Evolutionary conservation across 2,888 invertebrate species (phyloP), one percentile per base, ranked within the genome.

Genomic region (Caenorhabditis sp.): DNA sequence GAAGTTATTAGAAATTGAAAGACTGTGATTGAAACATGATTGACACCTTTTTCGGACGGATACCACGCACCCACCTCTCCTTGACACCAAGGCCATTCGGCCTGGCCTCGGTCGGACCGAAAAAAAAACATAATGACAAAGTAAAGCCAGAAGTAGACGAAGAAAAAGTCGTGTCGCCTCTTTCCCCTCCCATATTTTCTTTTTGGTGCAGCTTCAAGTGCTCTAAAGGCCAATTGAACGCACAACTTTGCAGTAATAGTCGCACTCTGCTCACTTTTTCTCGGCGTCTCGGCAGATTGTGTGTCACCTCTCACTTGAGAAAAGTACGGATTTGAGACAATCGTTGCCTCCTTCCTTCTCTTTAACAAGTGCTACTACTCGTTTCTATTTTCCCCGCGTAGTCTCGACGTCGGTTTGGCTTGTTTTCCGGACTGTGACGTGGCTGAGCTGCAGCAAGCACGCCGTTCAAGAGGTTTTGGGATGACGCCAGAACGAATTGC

Each of bases 121-220:
- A 76, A 67, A 76, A n/a, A 76, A 60, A 44, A 61, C 44, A 61
- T 24, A 61, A 61, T 40, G 61, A 61, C 61, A 26, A 15, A 44
- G n/a, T 18, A 61, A 58, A 47, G 67, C 40, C n/a, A 69, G 32
- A 44, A 56, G 20, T 40, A 44, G 37, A 37, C 24, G 37, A 56
- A 72, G 20, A 55, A 37, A 71, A 67, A 67, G 58, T 67, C 58
- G 37, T 67, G 50, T 64, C 20, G 37, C 47, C 50, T 35, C 24
- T 51, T 37, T 24, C 22, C 24, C 24, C 22, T 51, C 22, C 50
- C 20, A 50, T 20, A 8, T 50, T 35, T 32, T 58, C 24, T 11
- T 67, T 76, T 76, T 61, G 65, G 65, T 74, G 74, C 74, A 74
- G 74, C 74, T 65, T 74, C 74, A 65, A 74, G 74, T 74, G 74